These are phyloP conservation scores for Melinopterus prodromus DNA, from an alignment of 2,888 invertebrate genomes.

Conservation along the genomic window DNA sequence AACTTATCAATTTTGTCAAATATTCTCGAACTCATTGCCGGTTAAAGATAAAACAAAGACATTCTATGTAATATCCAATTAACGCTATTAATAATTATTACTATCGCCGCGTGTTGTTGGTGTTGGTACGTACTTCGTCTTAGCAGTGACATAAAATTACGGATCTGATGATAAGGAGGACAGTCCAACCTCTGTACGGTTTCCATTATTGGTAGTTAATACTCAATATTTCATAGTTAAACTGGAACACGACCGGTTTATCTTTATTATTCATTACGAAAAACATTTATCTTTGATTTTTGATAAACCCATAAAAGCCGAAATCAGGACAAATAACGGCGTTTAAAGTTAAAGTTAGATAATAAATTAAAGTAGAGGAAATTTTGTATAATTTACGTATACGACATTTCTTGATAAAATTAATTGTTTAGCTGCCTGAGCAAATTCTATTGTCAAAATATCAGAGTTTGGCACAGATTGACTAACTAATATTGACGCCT, in stretches of 20 bases:
- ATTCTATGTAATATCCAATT: neutral
- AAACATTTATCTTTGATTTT: neutral
- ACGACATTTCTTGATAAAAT: too few relatives aligned
- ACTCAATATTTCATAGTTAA: neutral
- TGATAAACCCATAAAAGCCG: neutral
- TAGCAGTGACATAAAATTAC: neutral
- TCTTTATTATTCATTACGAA: conserved; percentile 4
- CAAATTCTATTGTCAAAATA: too few relatives aligned
- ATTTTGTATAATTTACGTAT: too few relatives aligned
- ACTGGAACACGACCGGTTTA: neutral
- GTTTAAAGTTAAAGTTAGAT: too few relatives aligned
- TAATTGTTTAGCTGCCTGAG: too few relatives aligned
- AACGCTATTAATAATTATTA: conserved; percentile 4
- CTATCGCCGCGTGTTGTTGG: neutral
- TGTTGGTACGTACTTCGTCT: neutral
- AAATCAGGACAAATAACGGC: neutral
- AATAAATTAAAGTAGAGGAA: too few relatives aligned
- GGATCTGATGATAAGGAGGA: neutral
- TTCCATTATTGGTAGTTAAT: conserved; percentile 4
- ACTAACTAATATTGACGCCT: too few relatives aligned
- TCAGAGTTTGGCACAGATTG: too few relatives aligned
- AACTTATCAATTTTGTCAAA: too few relatives aligned
- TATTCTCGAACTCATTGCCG: neutral
- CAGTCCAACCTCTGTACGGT: neutral
- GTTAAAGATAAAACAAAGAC: neutral